Conservation (phyloP, 2,888 invertebrate species). For the Ptychoptera albimana region DNA sequence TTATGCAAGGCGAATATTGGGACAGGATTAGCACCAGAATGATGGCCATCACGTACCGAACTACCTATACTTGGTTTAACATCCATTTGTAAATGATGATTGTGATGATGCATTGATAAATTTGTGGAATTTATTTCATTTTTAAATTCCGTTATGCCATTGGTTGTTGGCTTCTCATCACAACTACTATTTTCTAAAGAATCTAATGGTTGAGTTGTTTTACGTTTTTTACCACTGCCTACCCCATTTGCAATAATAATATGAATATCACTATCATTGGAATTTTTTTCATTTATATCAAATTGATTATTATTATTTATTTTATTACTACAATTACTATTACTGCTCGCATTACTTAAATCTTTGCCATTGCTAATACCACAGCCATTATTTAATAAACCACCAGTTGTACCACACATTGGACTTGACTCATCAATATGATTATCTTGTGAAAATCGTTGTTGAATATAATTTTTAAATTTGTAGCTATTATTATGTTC, state of each 20-base stretch:
- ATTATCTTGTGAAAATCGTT: slow-evolving; percentile 53
- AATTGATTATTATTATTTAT: slow-evolving; percentile 4
- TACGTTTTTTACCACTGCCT: slow-evolving; percentile 1
- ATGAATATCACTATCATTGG: neutral
- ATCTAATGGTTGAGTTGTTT: neutral
- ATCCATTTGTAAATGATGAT: neutral
- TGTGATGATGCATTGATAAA: slow-evolving; percentile 7
- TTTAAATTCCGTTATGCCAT: slow-evolving; percentile 10
- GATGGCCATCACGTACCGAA: slow-evolving; percentile 11
- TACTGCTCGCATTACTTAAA: neutral
- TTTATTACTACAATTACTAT: neutral
- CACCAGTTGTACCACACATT: neutral
- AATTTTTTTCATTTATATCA: neutral
- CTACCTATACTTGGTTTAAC: neutral
- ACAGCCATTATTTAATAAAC: neutral
- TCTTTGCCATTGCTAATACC: neutral
- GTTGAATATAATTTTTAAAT: slow-evolving; percentile 88
- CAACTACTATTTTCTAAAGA: slow-evolving; percentile 2
- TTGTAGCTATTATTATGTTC: slow-evolving; percentile 53
- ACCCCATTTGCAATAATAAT: neutral
- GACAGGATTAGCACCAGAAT: slow-evolving; percentile 34
- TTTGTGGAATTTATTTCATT: slow-evolving; percentile 4
- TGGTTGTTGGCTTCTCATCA: slow-evolving; percentile 5
- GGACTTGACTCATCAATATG: slow-evolving; percentile 24
- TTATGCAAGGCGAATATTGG: slow-evolving; percentile 84